A percentile compares a stretch with the other conserved stretches of the same genome.
Conservation (phyloP, 2,888 invertebrate species). For the Plagiodera versicolora region DNA sequence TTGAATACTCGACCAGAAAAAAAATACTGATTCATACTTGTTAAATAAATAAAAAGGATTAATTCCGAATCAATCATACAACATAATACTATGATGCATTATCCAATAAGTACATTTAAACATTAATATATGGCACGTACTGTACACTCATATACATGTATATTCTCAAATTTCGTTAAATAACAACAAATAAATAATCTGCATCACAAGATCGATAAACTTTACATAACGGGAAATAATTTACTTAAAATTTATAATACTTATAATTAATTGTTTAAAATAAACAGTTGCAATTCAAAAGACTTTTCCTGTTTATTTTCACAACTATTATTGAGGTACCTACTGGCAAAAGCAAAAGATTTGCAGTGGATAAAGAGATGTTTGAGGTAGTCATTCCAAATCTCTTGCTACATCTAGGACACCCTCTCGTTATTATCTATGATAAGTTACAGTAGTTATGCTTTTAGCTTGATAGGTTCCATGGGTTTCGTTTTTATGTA, state of each 20-base stretch:
- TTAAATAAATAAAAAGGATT: slow-evolving; percentile 15
- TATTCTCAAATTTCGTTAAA: slow-evolving; percentile 6
- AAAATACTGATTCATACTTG: slow-evolving; percentile 21
- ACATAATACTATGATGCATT: slow-evolving; percentile 8
- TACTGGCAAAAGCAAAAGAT: neutral
- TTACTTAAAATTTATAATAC: neutral
- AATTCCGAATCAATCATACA: slow-evolving; percentile 8
- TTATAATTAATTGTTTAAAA: neutral
- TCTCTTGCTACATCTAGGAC: neutral
- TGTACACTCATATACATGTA: slow-evolving; percentile 12
- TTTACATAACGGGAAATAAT: neutral
- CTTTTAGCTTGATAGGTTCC: slow-evolving; percentile 46
- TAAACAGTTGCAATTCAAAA: neutral
- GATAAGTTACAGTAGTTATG: slow-evolving; percentile 27
- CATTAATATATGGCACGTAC: slow-evolving; percentile 22
- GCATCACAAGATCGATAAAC: neutral
- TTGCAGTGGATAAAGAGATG: neutral
- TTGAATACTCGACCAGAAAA: slow-evolving; percentile 26
- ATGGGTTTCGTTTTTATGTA: slow-evolving; percentile 48
- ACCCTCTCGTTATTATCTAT: slow-evolving; percentile 4
- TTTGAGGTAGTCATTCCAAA: neutral
- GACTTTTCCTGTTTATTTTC: neutral
- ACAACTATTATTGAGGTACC: neutral
- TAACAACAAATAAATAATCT: slow-evolving; percentile 12
- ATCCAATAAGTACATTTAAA: slow-evolving; percentile 20